Evolutionary conservation across 1,140 invertebrate genomes (phyloP).

Genomic region (Drosophila biarmipes): DNA sequence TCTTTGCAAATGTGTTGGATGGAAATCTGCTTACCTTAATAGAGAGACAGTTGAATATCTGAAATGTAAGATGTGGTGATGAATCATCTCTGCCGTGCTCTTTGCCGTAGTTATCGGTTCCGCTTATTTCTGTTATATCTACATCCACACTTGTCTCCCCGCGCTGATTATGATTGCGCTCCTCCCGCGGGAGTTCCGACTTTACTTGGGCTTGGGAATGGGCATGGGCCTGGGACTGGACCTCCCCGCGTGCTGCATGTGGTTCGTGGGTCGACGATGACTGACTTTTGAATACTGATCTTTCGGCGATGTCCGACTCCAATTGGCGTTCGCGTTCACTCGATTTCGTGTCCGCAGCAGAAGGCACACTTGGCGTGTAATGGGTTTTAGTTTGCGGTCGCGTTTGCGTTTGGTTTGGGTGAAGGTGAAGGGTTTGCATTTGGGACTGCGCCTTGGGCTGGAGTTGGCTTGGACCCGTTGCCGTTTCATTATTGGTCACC

Average conservation of each 20-base stretch:
- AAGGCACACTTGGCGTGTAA: slow-evolving; percentile 73
- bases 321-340: slow-evolving; percentile 44
- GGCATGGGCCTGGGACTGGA: slow-evolving; percentile 8
- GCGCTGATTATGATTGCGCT: slow-evolving; percentile 36
- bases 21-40: slow-evolving; percentile 83
- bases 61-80: slow-evolving; percentile 79
- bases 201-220: slow-evolving; percentile 23
- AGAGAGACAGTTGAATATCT: slow-evolving; percentile 83
- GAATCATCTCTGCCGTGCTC: slow-evolving; percentile 78
- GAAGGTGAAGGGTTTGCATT: slow-evolving; percentile 31
- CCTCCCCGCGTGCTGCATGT: slow-evolving; percentile 22
- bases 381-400: slow-evolving; percentile 42
- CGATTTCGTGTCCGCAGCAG: slow-evolving; percentile 31
- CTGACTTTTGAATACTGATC: slow-evolving; percentile 48
- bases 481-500: slow-evolving; percentile 47
- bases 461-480: slow-evolving; percentile 45
- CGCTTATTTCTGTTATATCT: slow-evolving; percentile 32
- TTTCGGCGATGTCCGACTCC: slow-evolving; percentile 30
- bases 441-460: slow-evolving; percentile 40
- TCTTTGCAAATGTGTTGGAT: slow-evolving; percentile 65
- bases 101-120: slow-evolving; percentile 55
- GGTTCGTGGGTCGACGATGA: slow-evolving; percentile 31
- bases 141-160: slow-evolving; percentile 32
- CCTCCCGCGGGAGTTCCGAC: slow-evolving; percentile 24
- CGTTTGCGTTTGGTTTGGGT: slow-evolving; percentile 41